A percentile compares a stretch with the other conserved stretches of the same genome.
Evolutionary conservation across 2,888 invertebrate species (phyloP).

Genomic region (Sminthurides aquaticus): DNA sequence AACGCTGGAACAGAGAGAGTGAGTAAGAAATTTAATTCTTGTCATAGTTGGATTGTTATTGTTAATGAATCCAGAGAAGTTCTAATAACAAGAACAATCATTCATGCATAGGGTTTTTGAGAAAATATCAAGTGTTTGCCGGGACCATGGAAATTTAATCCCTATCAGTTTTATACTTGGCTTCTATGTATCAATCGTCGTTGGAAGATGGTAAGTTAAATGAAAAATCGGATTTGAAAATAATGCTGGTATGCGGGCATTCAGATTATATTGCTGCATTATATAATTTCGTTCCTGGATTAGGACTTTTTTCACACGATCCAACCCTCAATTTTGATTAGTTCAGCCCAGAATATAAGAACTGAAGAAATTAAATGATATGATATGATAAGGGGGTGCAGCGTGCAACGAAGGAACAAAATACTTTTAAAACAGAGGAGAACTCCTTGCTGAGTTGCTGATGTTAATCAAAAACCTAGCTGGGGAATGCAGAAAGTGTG

Average conservation of each 20-base stretch:
- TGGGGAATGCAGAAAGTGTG: too few species aligned
- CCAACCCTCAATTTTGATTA: not conserved
- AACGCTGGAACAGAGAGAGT: constrained; percentile 62
- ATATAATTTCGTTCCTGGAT: too few species aligned
- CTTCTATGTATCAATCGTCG: constrained; percentile 86
- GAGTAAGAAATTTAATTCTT: constrained; percentile 44
- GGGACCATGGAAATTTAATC: constrained; percentile 75
- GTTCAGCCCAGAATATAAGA: not conserved
- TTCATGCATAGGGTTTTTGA: constrained; percentile 63
- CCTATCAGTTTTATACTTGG: constrained; percentile 88
- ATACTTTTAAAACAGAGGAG: too few species aligned
- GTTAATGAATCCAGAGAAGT: not conserved
- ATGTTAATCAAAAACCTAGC: too few species aligned
- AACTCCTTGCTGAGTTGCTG: too few species aligned
- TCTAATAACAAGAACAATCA: constrained; percentile 1
- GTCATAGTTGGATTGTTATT: not conserved
- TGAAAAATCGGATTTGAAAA: too few species aligned
- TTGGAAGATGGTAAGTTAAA: constrained; percentile 65
- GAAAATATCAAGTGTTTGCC: constrained; percentile 73
- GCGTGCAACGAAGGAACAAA: too few species aligned
- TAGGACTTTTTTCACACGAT: too few species aligned
- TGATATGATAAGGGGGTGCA: too few species aligned
- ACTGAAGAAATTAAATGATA: too few species aligned
- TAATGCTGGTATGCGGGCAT: too few species aligned
- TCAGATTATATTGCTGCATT: too few species aligned